phyloP scores from a whole-genome alignment of 2,113 vertebrate species.

The Cromileptes altivelis region DNA sequence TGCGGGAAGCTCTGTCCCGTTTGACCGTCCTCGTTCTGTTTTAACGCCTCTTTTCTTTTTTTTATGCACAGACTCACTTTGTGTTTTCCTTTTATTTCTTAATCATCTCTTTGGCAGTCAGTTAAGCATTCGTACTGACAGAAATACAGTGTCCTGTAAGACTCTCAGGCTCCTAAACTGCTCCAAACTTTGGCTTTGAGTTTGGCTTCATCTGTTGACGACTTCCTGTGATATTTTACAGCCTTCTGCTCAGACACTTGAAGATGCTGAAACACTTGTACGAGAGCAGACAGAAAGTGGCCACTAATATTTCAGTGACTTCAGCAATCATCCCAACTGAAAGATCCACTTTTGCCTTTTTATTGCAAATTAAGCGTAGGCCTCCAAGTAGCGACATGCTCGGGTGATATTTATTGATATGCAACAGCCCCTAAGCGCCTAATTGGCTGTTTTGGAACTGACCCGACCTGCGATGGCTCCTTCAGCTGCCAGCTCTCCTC shows the following conservation, averaged over 20 bases:
- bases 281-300: constrained; percentile 18
- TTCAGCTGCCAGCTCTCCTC: constrained; percentile 64
- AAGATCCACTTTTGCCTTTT: constrained; percentile 51
- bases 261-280: constrained; percentile 54
- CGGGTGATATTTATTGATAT: constrained; percentile 76
- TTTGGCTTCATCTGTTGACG: constrained; percentile 39
- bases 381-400: constrained; percentile 70
- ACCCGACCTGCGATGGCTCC: constrained; percentile 67
- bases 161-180: constrained; percentile 48
- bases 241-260: constrained; percentile 58
- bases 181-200: constrained; percentile 26
- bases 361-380: constrained; percentile 40
- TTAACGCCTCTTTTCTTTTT: constrained; percentile 30
- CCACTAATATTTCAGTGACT: constrained; percentile 42
- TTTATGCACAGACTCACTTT: constrained; percentile 39
- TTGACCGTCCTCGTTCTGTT: constrained; percentile 41
- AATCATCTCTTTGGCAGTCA: constrained; percentile 56
- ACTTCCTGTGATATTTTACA: constrained; percentile 61
- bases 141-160: constrained; percentile 58
- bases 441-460: constrained; percentile 77
- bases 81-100: constrained; percentile 64
- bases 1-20: constrained; percentile 51
- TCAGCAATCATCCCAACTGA: constrained; percentile 37
- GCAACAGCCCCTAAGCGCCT: constrained; percentile 62
- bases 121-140: constrained; percentile 50